Conservation (phyloP, 2,888 invertebrate species). For the Iselma pallidipennis region DNA sequence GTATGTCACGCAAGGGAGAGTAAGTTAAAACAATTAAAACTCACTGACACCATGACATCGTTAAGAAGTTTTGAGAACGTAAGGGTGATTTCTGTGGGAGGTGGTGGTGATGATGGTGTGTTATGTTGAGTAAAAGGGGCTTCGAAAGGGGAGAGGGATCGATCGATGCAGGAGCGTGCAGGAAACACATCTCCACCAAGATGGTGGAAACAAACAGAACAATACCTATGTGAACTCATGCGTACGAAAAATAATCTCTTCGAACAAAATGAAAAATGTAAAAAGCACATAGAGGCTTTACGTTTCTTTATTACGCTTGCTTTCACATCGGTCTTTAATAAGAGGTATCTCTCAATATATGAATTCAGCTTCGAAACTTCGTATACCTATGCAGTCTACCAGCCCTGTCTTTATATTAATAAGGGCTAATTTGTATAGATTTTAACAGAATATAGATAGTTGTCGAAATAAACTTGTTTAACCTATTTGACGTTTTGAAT, state of each 20-base stretch:
- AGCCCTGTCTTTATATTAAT: too few relatives aligned
- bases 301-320: conserved; percentile 25
- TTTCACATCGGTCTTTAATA: conserved; percentile 10
- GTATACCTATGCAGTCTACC: too few relatives aligned
- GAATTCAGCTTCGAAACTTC: neutral
- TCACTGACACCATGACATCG: conserved; percentile 40
- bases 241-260: conserved; percentile 49
- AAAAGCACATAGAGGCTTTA: conserved; percentile 33
- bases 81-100: conserved; percentile 32
- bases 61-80: conserved; percentile 33
- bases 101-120: conserved; percentile 30
- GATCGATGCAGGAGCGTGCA: conserved; percentile 50
- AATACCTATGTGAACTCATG: conserved; percentile 53
- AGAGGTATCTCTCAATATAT: neutral
- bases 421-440: too few relatives aligned
- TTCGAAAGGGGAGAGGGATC: conserved; percentile 31
- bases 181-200: conserved; percentile 52
- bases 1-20: neutral
- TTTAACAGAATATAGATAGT: neutral
- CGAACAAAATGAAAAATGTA: conserved; percentile 37
- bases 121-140: conserved; percentile 25
- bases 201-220: conserved; percentile 54
- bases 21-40: conserved; percentile 34
- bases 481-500: neutral
- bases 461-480: neutral